Base-by-base conservation (phyloP, 2,797 vertebrate species). In the Hybognathus amarus region DNA sequence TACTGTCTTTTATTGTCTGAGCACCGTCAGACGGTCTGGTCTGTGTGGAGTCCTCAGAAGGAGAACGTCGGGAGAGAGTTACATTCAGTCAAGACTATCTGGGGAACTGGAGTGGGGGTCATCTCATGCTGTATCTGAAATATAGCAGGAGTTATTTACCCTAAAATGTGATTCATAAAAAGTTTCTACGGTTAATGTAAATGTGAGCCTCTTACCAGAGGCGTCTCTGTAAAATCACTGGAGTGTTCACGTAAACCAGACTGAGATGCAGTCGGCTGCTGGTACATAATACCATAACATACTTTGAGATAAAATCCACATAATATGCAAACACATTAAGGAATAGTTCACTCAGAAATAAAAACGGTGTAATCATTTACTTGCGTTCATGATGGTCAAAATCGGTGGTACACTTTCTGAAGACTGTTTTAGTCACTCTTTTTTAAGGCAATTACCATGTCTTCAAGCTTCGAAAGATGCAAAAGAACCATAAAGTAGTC, bases 71-170 rank as follows among this genome's bases (percentile, higher is more conserved):
- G 91, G 52, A 90, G 91, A 2, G 96, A 92, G 77, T 88, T 89
- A 82, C 95, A 96, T 84, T 94, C 92, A 42, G 96, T 97, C 93
- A 97, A 91, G 89, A 96, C 89, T 89, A 97, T 97, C 92, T 91
- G 93, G 10, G 97, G 96, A 84, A 93, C 86, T 20, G 90, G 83
- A 93, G 81, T 80, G 67, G 82, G 42, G 68, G 90, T 90, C 54
- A 87, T 82, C 83, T 83, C 77, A 9, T 40, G 66, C 85, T 91
- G 92, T 87, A 77, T 92, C 94, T 95, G 93, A 52, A 88, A 92
- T 52, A 91, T 83, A 87, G 90, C 74, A 91, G 88, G 38, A 15
- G 22, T 24, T 20, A 36, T 56, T 67, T 33, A 45, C 33, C 22
- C 1, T 6, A 40, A 11, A 40, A 63, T 71, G 68, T 63, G 59